Evolutionary conservation across 2,888 invertebrate genomes (phyloP), one percentile per base, ranked within the genome.

Genomic region (Lasioglossum oenotherae): DNA sequence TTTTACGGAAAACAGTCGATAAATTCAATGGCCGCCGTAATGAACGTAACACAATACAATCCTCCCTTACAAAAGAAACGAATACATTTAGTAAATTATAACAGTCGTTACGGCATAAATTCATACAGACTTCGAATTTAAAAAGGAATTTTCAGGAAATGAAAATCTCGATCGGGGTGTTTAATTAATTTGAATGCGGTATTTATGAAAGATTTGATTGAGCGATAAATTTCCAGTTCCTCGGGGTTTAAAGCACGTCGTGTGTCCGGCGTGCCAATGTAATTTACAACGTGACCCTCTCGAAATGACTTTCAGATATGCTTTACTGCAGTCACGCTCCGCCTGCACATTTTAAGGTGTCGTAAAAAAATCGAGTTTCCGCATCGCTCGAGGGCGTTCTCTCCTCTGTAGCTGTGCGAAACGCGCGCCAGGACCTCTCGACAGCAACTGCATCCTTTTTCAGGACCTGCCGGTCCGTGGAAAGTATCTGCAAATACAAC

Each of bases 301-400:
- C 35, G 35, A 53, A 79, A 79, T 46, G 74, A 74, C 80, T 74
- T 82, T 74, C 74, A 74, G 82, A 80, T 82, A 79, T 74, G 80
- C 53, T 74, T 44, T 49, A 57, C 67, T 73, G 80, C 53, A 38
- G 80, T n/a, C 67, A 53, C 44, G 80, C 53, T 82, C 64, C 8
- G 67, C 67, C 67, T 64, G 49, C 23, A 64, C 41, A 60, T 64
- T 72, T 72, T 74, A 79, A 74, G 82, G 14, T 41, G 53, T 74
- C 80, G 67, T 82, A 53, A 78, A 81, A 82, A 79, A 74, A 81
- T 78, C 60, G 81, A 81, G 46, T 81, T 81, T 77, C 35, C 53
- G 49, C 46, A 31, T 71, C 44, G 41, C n/a, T 8, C 46, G 44
- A 31, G 46, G 31, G 4, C 19, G 19, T 44, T 27, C 41, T 12